Percentiles rank a stretch among this genome's conserved stretches.
Conservation (phyloP, 2,797 vertebrate genomes). For the Megaceryle alcyon region DNA sequence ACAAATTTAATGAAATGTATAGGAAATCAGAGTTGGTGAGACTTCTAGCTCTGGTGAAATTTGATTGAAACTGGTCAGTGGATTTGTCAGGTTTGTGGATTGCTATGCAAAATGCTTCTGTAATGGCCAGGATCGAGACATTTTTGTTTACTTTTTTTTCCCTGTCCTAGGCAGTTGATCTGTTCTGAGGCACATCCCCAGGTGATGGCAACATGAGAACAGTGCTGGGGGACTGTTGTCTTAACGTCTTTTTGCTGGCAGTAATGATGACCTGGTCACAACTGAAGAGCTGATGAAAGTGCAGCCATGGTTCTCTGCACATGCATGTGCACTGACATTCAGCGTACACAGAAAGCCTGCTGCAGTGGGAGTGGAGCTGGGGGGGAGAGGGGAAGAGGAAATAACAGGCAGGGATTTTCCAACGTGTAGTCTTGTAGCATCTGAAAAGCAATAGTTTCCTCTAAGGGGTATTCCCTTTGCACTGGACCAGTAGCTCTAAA, state of each 20-base stretch:
- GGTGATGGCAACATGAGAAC: neutral
- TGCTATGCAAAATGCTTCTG: neutral
- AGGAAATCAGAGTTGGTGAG: neutral
- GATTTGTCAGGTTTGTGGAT: neutral
- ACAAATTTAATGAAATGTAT: neutral
- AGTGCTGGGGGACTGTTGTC: neutral
- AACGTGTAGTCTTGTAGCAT: neutral
- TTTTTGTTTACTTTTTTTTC: neutral
- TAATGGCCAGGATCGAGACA: neutral
- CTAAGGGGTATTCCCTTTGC: neutral
- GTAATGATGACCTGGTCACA: neutral
- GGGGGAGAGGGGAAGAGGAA: neutral
- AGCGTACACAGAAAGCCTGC: neutral
- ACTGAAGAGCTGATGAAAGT: neutral
- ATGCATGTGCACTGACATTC: accelerated
- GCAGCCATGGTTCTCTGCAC: neutral
- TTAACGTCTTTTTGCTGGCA: neutral
- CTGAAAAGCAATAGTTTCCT: neutral
- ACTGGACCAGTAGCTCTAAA: neutral
- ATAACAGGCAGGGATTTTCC: neutral
- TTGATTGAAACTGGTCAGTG: neutral
- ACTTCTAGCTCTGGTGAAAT: neutral
- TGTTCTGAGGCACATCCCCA: neutral
- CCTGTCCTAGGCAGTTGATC: neutral
- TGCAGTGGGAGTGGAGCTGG: neutral